phyloP scores from a whole-genome alignment of 1,140 invertebrate species.

The Holotrichia oblita region DNA sequence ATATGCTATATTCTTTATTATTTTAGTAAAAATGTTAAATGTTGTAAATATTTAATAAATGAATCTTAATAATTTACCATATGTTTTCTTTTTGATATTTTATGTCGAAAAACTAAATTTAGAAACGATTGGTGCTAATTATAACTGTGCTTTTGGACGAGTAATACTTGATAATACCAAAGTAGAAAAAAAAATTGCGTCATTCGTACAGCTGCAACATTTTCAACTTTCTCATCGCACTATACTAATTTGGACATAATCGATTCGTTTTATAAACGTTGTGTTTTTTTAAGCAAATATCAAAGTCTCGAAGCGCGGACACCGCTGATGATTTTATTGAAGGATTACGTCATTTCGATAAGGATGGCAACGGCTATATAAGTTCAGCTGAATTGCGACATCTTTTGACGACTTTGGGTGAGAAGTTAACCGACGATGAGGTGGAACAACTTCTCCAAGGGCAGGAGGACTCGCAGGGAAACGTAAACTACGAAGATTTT shows the following conservation, averaged over 20 bases:
- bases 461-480: conserved; percentile 98
- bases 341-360: conserved; percentile 97
- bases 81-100: too few species aligned
- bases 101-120: too few species aligned
- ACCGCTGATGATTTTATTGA: conserved; percentile 98
- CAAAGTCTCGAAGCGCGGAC: conserved; percentile 88
- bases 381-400: conserved; percentile 97
- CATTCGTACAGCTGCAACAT: too few species aligned
- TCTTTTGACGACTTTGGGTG: conserved; percentile 93
- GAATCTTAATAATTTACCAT: too few species aligned
- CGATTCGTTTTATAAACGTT: not conserved
- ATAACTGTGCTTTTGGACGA: too few species aligned
- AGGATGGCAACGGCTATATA: conserved; percentile 98
- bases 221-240: not conserved
- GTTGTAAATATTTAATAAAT: too few species aligned
- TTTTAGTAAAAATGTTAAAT: too few species aligned
- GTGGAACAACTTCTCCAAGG: conserved; percentile 95
- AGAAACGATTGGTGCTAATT: too few species aligned
- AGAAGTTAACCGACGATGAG: conserved; percentile 83
- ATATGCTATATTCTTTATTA: too few species aligned
- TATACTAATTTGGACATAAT: not conserved
- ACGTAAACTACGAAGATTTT: conserved; percentile 99
- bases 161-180: too few species aligned
- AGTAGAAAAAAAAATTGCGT: too few species aligned
- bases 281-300: conserved; percentile 74